Evolutionary conservation across 2,888 invertebrate genomes (phyloP), one percentile per base, ranked within the genome.

Genomic region (Agriotes lineatus): DNA sequence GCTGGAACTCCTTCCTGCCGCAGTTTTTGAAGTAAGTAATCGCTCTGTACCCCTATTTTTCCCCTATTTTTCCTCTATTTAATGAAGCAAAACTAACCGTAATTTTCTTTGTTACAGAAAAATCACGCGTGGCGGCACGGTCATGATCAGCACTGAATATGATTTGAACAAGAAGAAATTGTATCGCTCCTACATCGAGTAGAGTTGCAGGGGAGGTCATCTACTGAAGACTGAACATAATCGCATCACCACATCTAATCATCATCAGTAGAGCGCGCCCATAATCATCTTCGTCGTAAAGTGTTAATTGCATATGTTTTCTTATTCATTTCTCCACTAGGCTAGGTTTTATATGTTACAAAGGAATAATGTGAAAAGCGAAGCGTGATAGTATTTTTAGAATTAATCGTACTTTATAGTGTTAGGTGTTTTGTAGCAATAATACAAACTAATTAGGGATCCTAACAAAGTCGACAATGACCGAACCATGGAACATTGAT

Each of bases 21-120:
- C 94, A 95, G 85, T 93, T 96, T 85, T 88, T 96, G 85, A 94
- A 94, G 94, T 94, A 85, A 91, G 92, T 90, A n/a, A 19, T 20
- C 20, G 4, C 9, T 66, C 7, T 44, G 18, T 44, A 9, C 6
- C 18, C 2, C 1, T 9, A 20, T 3, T 19, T 18, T 37, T n/a
- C n/a, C n/a, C n/a, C n/a, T n/a, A n/a, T n/a, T n/a, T n/a, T n/a
- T n/a, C n/a, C n/a, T n/a, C n/a, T n/a, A n/a, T n/a, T n/a, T n/a
- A n/a, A n/a, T n/a, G n/a, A n/a, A n/a, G n/a, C n/a, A n/a, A n/a
- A n/a, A 14, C 57, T 66, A 44, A 66, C n/a, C 5, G 14, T 44
- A 22, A 2, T 72, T 69, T 65, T 77, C 9, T 39, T 74, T 75
- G 73, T 80, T 79, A 69, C 87, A 93, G 93, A 88, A 94, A 93